Evolutionary conservation across 2,797 vertebrate species (phyloP).

Genomic region (Gadopsis bispinosus): DNA sequence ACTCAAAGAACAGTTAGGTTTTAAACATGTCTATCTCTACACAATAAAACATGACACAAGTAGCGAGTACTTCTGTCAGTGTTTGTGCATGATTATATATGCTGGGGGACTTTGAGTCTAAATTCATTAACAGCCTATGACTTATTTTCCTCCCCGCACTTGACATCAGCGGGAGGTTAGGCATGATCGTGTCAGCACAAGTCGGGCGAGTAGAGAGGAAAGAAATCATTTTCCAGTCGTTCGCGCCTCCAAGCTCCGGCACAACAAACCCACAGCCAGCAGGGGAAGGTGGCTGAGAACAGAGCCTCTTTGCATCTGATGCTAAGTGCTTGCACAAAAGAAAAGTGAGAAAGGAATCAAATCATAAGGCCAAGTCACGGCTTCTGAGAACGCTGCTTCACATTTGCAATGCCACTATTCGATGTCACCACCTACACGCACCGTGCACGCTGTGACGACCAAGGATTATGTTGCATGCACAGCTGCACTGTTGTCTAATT

Average conservation of each 20-base stretch:
- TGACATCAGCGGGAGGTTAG: slow-evolving; percentile 51
- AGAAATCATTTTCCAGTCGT: background rate
- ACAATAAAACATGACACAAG: slow-evolving; percentile 80
- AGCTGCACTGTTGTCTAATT: slow-evolving; percentile 41
- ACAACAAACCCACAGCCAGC: slow-evolving; percentile 28
- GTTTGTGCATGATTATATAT: slow-evolving; percentile 74
- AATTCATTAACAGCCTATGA: slow-evolving; percentile 64
- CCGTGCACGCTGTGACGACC: slow-evolving; percentile 19
- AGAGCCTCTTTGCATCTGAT: slow-evolving; percentile 36
- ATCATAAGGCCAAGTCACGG: slow-evolving; percentile 63
- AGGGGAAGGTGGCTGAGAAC: slow-evolving; percentile 47
- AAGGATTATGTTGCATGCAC: slow-evolving; percentile 53
- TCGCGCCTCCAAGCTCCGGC: slow-evolving; percentile 8
- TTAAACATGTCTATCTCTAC: slow-evolving; percentile 79
- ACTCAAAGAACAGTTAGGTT: slow-evolving; percentile 84
- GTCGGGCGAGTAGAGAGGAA: background rate
- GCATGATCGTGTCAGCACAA: slow-evolving; percentile 24
- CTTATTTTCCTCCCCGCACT: slow-evolving; percentile 53
- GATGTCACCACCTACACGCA: slow-evolving; percentile 1
- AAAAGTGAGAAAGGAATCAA: slow-evolving; percentile 58
- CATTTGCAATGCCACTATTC: slow-evolving; percentile 38
- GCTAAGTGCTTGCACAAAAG: slow-evolving; percentile 61
- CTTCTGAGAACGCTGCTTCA: slow-evolving; percentile 50
- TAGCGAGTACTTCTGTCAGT: slow-evolving; percentile 75
- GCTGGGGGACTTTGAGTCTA: slow-evolving; percentile 72